A percentile compares a stretch with the other conserved stretches of the same genome.
Evolutionary conservation across 1,140 invertebrate genomes (phyloP).

Genomic region (Neodiprion virginianus): DNA sequence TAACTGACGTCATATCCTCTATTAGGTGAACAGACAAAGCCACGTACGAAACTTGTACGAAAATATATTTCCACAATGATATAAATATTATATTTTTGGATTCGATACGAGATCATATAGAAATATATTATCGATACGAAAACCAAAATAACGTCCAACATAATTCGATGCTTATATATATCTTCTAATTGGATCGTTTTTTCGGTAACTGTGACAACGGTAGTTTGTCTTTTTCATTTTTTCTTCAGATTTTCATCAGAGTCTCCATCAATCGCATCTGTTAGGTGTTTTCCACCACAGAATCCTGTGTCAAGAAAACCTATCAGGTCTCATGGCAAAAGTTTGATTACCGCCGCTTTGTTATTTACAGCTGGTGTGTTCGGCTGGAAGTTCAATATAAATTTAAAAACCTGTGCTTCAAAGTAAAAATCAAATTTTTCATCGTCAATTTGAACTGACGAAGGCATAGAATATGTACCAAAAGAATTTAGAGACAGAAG

Average conservation of each 20-base stretch:
- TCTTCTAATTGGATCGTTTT: background rate
- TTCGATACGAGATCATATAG: conserved; percentile 1
- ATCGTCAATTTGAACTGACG: no score
- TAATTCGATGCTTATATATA: background rate
- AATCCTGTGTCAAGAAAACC: no score
- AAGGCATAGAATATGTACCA: no score
- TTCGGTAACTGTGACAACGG: background rate
- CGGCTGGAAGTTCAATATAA: no score
- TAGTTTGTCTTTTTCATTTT: background rate
- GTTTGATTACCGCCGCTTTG: no score
- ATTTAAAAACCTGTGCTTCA: no score
- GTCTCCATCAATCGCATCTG: background rate
- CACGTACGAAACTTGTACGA: background rate
- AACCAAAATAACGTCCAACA: background rate
- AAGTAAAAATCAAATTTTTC: no score
- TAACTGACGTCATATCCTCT: background rate
- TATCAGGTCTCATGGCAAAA: no score
- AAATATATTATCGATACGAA: conserved; percentile 2
- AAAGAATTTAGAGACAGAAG: no score
- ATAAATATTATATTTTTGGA: background rate
- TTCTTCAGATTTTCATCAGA: background rate
- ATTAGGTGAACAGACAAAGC: background rate
- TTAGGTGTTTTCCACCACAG: background rate
- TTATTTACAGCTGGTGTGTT: no score
- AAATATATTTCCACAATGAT: background rate